A percentile compares a stretch with the other conserved stretches of the same genome.
Evolutionary conservation across 2,797 vertebrate species (phyloP).

Genomic region (Cynopterus sphinx): DNA sequence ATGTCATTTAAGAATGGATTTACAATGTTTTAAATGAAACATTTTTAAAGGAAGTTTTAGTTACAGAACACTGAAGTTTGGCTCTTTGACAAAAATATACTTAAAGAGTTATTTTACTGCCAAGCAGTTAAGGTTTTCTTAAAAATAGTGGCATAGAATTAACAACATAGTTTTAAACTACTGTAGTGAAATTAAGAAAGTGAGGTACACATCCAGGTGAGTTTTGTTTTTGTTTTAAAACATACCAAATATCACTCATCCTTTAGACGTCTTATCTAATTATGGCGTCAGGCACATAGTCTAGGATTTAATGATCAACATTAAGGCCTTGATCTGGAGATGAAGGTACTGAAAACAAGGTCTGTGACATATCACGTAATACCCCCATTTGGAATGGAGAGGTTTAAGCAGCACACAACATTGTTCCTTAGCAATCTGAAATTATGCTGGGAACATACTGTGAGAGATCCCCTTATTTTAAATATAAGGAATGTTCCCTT

Average conservation of each 20-base stretch:
- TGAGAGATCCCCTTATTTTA: not conserved
- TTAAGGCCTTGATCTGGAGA: not conserved
- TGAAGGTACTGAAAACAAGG: not conserved
- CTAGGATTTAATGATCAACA: not conserved
- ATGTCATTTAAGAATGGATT: not conserved
- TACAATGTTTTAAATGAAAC: not conserved
- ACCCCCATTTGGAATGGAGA: not conserved
- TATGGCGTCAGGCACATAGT: not conserved
- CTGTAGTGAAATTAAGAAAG: not conserved
- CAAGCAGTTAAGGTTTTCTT: not conserved
- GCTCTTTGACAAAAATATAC: not conserved
- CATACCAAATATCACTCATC: not conserved
- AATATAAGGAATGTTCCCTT: not conserved
- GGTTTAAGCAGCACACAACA: not conserved
- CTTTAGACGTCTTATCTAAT: not conserved
- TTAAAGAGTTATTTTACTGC: not conserved
- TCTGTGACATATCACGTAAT: not conserved
- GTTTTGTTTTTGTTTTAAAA: not conserved
- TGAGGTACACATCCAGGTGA: not conserved
- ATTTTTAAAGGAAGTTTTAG: slow-evolving; percentile 4
- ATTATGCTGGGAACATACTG: not conserved
- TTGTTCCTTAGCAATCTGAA: not conserved
- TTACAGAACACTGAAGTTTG: not conserved
- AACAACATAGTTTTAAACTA: not conserved
- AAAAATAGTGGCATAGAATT: not conserved